Conservation (phyloP, 2,888 invertebrate genomes). For the Troilus luridus region DNA sequence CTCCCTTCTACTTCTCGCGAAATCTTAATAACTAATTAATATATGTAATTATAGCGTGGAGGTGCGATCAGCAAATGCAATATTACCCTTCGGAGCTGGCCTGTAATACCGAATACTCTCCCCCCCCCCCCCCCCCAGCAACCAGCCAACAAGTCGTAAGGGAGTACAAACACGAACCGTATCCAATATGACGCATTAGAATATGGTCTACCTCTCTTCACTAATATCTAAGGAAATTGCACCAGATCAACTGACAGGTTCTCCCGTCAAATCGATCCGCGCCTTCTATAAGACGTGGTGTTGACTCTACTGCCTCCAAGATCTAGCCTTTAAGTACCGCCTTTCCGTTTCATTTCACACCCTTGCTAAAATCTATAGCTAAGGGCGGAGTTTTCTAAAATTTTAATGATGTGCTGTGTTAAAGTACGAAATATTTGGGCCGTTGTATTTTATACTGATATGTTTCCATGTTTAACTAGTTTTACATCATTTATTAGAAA, state of each 20-base stretch:
- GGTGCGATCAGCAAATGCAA: neutral
- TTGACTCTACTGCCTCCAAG: neutral
- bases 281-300: conserved; percentile 7
- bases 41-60: neutral
- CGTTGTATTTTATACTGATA: no score
- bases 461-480: no score
- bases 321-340: neutral
- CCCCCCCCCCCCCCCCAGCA: neutral
- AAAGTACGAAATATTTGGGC: no score
- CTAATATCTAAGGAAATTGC: conserved; percentile 25
- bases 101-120: neutral
- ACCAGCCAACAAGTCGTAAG: neutral
- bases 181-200: conserved; percentile 40
- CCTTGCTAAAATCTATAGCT: neutral
- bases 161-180: conserved; percentile 15
- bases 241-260: conserved; percentile 29
- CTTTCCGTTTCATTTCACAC: conserved; percentile 23
- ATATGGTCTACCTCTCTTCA: conserved; percentile 40
- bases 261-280: conserved; percentile 13
- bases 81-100: neutral
- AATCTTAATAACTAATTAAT: neutral
- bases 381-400: neutral
- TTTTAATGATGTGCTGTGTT: no score
- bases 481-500: no score
- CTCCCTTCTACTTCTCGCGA: no score